Base-by-base conservation (phyloP, 2,888 invertebrate species). In the Acanthosoma haemorrhoidale region DNA sequence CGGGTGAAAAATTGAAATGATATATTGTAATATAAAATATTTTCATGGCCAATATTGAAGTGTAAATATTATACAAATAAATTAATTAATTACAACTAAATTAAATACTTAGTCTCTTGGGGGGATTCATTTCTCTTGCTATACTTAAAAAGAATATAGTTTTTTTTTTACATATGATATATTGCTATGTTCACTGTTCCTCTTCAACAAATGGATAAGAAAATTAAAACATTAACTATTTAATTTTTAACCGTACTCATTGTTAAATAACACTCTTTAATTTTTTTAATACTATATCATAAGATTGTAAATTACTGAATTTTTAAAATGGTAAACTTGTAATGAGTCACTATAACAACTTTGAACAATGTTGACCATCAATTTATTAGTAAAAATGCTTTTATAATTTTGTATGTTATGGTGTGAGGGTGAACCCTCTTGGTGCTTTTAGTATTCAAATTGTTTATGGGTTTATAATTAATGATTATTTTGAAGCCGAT, bases 161-260 rank as follows among this genome's bases (percentile, higher is more conserved):
- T n/a, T n/a, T n/a, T n/a, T n/a, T 51, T 51, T 25, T 51, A 51
- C n/a, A n/a, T 25, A 51, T 25, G 25, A n/a, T n/a, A n/a, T n/a
- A n/a, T n/a, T n/a, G n/a, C n/a, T 51, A 51, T 25, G 21, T 21
- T 51, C 51, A 51, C 4, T 25, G 29, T n/a, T n/a, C 21, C n/a
- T 51, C 51, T 13, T 51, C 21, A 51, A 51, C 29, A 25, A 51
- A 25, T 25, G 51, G n/a, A n/a, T 25, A 25, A 51, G 21, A 11
- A 51, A 51, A 51, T 51, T 51, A 51, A 51, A 51, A 25, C 51
- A 51, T 51, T 51, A 51, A 51, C 51, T n/a, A 25, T 25, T 51
- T 25, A 25, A 2, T 51, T 51, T 51, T n/a, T 13, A 51, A 51
- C 29, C 21, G 29, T 51, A 25, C n/a, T 51, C 51, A 51, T 51